These are phyloP conservation scores for Oryzias javanicus DNA, from an alignment of 2,113 vertebrate species.

Conservation along the genomic window DNA sequence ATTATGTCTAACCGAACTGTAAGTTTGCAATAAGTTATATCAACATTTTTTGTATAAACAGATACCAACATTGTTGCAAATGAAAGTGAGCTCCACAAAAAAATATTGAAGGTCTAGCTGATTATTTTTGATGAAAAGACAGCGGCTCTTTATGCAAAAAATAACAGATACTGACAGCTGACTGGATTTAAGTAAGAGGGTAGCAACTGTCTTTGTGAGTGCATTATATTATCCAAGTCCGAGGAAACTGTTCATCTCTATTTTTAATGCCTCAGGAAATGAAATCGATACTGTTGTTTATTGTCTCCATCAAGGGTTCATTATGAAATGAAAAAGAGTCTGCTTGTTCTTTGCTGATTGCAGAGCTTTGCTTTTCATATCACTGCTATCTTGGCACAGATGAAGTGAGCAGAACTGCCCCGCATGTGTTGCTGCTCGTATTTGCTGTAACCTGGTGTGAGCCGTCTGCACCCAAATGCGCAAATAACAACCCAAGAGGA, in stretches of 20 bases:
- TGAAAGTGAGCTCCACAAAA: too few species aligned
- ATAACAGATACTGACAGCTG: too few species aligned
- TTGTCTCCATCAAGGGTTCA: neutral
- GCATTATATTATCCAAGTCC: neutral
- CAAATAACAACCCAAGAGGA: constrained; percentile 29
- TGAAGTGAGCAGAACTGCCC: neutral
- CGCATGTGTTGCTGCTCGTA: constrained; percentile 1
- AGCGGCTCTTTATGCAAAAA: too few species aligned
- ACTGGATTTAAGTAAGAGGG: too few species aligned
- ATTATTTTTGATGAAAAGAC: too few species aligned
- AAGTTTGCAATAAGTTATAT: too few species aligned
- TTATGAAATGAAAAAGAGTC: too few species aligned
- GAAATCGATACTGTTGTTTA: constrained; percentile 1
- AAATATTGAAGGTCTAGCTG: too few species aligned
- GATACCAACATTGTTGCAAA: too few species aligned
- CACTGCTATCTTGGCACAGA: neutral
- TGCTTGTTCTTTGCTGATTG: too few species aligned
- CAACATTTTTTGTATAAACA: too few species aligned
- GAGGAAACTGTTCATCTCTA: constrained; percentile 2
- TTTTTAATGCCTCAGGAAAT: constrained; percentile 9
- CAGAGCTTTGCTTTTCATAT: neutral
- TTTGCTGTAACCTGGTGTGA: constrained; percentile 25
- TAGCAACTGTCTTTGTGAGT: neutral
- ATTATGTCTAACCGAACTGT: too few species aligned
- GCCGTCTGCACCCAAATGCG: constrained; percentile 21